phyloP scores from a whole-genome alignment of 2,113 vertebrate species.

The Tonatia bakeri region DNA sequence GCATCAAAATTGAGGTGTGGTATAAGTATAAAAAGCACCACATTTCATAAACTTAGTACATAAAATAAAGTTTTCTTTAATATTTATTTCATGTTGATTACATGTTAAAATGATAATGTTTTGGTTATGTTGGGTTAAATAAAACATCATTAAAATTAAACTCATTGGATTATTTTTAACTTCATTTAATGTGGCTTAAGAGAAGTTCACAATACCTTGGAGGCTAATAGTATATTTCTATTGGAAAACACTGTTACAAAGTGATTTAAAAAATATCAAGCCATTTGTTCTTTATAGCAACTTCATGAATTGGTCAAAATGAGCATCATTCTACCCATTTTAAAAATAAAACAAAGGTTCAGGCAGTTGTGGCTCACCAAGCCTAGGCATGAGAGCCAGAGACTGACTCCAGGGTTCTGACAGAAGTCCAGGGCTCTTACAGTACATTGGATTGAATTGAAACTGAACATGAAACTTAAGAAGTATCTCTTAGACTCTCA shows the following conservation, averaged over 20 bases:
- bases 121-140: background rate
- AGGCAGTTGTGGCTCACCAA: background rate
- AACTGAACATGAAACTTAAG: background rate
- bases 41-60: background rate
- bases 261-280: background rate
- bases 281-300: background rate
- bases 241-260: background rate
- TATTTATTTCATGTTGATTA: background rate
- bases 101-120: background rate
- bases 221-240: background rate
- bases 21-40: background rate
- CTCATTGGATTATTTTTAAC: background rate
- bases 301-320: background rate
- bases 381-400: background rate
- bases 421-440: background rate
- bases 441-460: background rate
- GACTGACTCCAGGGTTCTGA: background rate
- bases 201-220: background rate
- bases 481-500: background rate
- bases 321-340: background rate
- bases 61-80: background rate
- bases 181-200: background rate
- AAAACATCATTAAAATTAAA: slow-evolving; percentile 31
- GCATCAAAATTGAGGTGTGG: background rate
- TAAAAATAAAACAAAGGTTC: background rate